Evolutionary conservation across 2,888 invertebrate genomes (phyloP), one percentile per base, ranked within the genome.

Genomic region (Patella ulyssiponensis): DNA sequence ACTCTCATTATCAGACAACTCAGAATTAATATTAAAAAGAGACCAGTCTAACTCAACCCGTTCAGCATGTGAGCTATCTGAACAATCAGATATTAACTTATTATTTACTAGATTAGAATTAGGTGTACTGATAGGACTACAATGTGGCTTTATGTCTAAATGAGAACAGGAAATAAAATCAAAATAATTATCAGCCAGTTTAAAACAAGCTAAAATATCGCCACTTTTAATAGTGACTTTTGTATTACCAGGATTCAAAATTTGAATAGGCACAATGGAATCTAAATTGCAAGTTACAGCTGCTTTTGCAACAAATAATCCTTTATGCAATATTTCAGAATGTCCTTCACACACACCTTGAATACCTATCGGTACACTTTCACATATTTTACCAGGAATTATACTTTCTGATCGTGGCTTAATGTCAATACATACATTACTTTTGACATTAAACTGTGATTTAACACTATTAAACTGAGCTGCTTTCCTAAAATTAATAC

Each of bases 261-360:
- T 64, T 20, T 64, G 17, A 20, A 64, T 64, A 11, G 58, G n/a
- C 9, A 64, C 20, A 64, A 64, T 64, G 15, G 17, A 20, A 9
- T 64, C 58, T 64, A 64, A 64, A 17, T 64, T 11, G 20, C 58
- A 58, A n/a, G 20, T n/a, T 58, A 58, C 17, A 58, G 15, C 58
- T n/a, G 58, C 17, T 17, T 58, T 58, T n/a, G 58, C 58, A 64
- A 64, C n/a, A 64, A 64, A 64, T 17, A 64, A 64, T 64, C 58
- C 58, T 15, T 64, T 64, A 64, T 9, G 20, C 11, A 64, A 20
- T 20, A 64, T 20, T 64, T n/a, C 58, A 64, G 20, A 20, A 20
- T 64, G 58, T 64, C n/a, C 9, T 64, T 64, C 20, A 64, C 58
- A 64, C n/a, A 64, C 58, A 64, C 58, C 17, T 64, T 64, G 58